Base-by-base conservation (phyloP, 2,113 vertebrate species). In the Psittacus erithacus region DNA sequence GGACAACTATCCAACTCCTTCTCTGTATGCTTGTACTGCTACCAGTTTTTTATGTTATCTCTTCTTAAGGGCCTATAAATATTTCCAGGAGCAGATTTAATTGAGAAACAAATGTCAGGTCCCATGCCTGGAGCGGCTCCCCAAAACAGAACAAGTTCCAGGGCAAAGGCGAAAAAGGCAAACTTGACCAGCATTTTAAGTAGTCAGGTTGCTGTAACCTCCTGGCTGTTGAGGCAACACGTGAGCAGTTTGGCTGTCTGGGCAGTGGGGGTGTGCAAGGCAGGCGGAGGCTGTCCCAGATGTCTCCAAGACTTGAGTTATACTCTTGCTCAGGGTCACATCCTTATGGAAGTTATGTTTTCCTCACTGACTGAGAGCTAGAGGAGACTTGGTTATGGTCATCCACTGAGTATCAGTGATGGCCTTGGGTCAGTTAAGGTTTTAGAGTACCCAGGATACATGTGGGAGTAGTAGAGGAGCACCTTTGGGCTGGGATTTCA, bases 201-300 rank as follows among this genome's bases (percentile, higher is more conserved):
- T 7, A 76, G 18, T 9, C 20, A 13, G 24, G 25, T 46, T 69
- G 53, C 38, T 67, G 65, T 47, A 20, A 67, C 63, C 43, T 46
- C 2, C 0, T 27, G 22, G 22, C 35, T 2, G 2, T n/a, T 2
- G 7, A 81, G 59, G 53, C 4, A 60, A 2, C 60, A 38, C 0
- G 0, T 7, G 59, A 88, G 76, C 17, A 49, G 10, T 44, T 68
- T 2, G 2, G 29, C 6, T 73, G 46, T n/a, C 43, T 29, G 39
- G 43, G 25, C 22, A 8, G 64, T 38, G 39, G 25, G 29, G 20
- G n/a, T 12, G 67, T 63, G 27, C 24, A 31, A 24, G 44, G 49
- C 10, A 25, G 44, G 46, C 67, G 35, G 31, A 86, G 50, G 50
- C 35, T 86, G 50, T 29, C 50, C 35, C 39, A 50, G 22, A 10